Percentiles rank a stretch among this genome's conserved stretches.
These are phyloP conservation scores for Nomada hirtipes DNA, from an alignment of 2,888 invertebrate species.

Conservation along the genomic window DNA sequence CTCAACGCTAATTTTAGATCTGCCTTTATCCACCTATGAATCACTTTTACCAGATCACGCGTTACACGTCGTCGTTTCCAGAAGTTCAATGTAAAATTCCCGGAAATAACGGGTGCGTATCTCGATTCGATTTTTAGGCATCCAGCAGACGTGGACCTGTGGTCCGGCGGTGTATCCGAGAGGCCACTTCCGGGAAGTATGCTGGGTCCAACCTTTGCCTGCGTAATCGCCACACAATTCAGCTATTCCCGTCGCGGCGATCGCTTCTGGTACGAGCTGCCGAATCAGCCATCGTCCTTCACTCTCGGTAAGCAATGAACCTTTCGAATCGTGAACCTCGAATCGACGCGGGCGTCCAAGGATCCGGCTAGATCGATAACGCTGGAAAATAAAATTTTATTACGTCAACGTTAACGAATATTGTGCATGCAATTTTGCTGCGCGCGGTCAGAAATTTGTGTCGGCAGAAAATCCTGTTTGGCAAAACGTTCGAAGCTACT, in stretches of 20 bases:
- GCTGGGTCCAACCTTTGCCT: slow-evolving; percentile 97
- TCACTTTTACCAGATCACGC: neutral
- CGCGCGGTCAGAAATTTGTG: neutral
- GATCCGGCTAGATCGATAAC: slow-evolving; percentile 20
- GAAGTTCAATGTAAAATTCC: slow-evolving; percentile 7
- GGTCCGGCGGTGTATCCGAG: slow-evolving; percentile 98
- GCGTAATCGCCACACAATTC: slow-evolving; percentile 97
- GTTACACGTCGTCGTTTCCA: slow-evolving; percentile 2
- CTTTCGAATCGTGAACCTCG: slow-evolving; percentile 54
- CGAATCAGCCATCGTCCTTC: slow-evolving; percentile 96
- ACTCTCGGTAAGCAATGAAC: slow-evolving; percentile 86
- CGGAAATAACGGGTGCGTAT: slow-evolving; percentile 45
- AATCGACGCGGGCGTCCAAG: slow-evolving; percentile 30
- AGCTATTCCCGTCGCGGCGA: slow-evolving; percentile 95
- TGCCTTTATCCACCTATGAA: neutral
- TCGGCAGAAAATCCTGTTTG: too few relatives aligned
- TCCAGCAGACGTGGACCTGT: slow-evolving; percentile 96
- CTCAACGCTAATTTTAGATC: slow-evolving; percentile 19
- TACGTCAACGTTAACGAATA: too few relatives aligned
- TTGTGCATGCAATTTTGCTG: too few relatives aligned
- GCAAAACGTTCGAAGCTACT: neutral
- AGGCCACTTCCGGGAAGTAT: slow-evolving; percentile 95
- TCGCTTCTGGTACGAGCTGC: slow-evolving; percentile 97
- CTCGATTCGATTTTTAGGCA: slow-evolving; percentile 85
- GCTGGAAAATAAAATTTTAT: neutral